Base-by-base conservation (phyloP, 2,888 invertebrate genomes). In the Torymus tubicola region DNA sequence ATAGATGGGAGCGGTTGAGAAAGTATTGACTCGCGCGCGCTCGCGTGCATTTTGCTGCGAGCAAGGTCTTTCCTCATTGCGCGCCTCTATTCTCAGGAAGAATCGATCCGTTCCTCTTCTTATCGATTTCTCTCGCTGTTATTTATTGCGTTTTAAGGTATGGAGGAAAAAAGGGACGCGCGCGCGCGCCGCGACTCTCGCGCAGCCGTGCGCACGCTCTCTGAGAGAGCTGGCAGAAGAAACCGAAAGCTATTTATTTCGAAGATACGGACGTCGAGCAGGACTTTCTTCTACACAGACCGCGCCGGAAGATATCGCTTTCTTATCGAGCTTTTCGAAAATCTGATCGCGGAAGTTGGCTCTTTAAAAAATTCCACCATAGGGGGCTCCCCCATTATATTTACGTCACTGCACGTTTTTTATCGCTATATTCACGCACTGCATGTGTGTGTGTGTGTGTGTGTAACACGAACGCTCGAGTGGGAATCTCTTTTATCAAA, bases 21-120 rank as follows among this genome's bases (percentile, higher is more conserved):
- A 74, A 80, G 74, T 63, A 69, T 77, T 69, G 76, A 71, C 81
- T 73, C 18, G 42, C 42, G 10, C 42, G 5, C 18, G 55, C 65
- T 53, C 68, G 53, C 52, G 24, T 52, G 68, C 70, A 70, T 80
- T 80, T 80, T 63, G 72, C 80, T 75, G 67, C 78, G 78, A 42
- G 74, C 67, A 81, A 78, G 78, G 78, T 74, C 81, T 81, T 81
- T 70, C 78, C 78, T 81, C 72, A 81, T 78, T 78, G 78, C 74
- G 55, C 73, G 74, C 81, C 74, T 75, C 71, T 78, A 70, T 78
- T 68, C 75, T 67, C 52, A 61, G 64, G 63, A 81, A 81, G 79
- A 82, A 82, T 82, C 82, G 82, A 80, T 82, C 69, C 76, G 82
- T 80, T 78, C 65, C 77, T 82, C 79, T 81, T 79, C 76, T 75